Base-by-base conservation (phyloP, 1,140 invertebrate genomes). In the Sycophila sp. region DNA sequence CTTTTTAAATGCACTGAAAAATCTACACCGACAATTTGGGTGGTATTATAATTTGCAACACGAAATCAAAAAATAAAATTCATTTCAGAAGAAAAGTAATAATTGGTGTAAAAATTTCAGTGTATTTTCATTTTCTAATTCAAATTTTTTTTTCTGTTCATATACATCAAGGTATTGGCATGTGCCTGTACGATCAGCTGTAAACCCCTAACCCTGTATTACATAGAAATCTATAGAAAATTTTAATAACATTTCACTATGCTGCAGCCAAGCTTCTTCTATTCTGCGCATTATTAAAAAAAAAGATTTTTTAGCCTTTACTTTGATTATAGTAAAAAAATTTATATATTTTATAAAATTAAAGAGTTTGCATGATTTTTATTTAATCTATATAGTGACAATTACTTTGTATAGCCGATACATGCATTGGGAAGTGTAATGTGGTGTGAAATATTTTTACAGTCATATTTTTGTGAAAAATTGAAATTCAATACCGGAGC, bases 231-330 rank as follows among this genome's bases (percentile, higher is more conserved):
- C n/a, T n/a, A n/a, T n/a, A n/a, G n/a, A n/a, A n/a, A n/a, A n/a
- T n/a, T n/a, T n/a, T n/a, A n/a, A n/a, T n/a, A 11, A 51, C 10
- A 26, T 30, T 40, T 30, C 24, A 65, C 24, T 17, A 30, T 34
- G 26, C 8, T 40, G 49, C 19, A 66, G 32, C 15, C 17, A 58
- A 49, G 65, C 55, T 68, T 59, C 40, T 47, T 49, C 56, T 68
- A 59, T 47, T 58, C 38, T 68, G 51, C 47, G 49, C 32, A 34
- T 28, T 65, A 22, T 38, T 6, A 15, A 4, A n/a, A n/a, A n/a
- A n/a, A n/a, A n/a, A 19, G 8, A 6, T 24, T 10, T 65, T 51
- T 22, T 62, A 26, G 34, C 15, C 28, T 8, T 32, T 32, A n/a
- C 8, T 40, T 40, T 49, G 24, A 17, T 63, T 49, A 28, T 45